phyloP scores from a whole-genome alignment of 1,140 invertebrate species.

The Musca vetustissima region DNA sequence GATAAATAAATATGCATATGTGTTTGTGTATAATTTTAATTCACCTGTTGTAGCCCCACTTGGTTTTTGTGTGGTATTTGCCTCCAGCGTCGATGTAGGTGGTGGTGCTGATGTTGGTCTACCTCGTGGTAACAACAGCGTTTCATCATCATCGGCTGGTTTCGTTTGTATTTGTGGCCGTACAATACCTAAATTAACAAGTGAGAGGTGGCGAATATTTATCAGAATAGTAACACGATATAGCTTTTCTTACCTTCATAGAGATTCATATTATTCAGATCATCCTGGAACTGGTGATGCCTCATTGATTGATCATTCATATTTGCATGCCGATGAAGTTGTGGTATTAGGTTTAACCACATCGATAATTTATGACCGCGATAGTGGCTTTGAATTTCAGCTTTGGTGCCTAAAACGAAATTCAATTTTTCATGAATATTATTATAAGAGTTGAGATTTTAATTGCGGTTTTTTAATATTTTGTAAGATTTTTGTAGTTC shows the following conservation, averaged over 20 bases:
- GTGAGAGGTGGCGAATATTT: neutral
- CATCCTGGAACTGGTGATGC: conserved; percentile 76
- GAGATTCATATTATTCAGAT: conserved; percentile 56
- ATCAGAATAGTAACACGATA: neutral
- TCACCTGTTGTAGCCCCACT: conserved; percentile 5
- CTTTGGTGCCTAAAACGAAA: conserved; percentile 62
- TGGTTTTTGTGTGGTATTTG: conserved; percentile 29
- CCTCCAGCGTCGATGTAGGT: conserved; percentile 35
- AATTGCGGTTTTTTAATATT: too few relatives aligned
- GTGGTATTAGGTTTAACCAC: conserved; percentile 88
- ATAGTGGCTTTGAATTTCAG: conserved; percentile 80
- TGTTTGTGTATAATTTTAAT: too few relatives aligned
- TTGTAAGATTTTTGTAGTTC: too few relatives aligned
- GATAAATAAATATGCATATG: too few relatives aligned
- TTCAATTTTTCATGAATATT: too few relatives aligned
- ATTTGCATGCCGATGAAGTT: conserved; percentile 74
- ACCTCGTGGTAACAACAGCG: conserved; percentile 38
- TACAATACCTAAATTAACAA: conserved; percentile 61
- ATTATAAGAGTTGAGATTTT: too few relatives aligned
- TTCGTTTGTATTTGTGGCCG: conserved; percentile 50
- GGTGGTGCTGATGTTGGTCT: conserved; percentile 44
- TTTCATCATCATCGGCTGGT: conserved; percentile 47
- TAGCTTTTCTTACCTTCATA: conserved; percentile 42
- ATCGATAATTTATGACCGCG: conserved; percentile 89
- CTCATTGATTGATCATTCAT: conserved; percentile 73